Percentiles rank a stretch among this genome's conserved stretches.
Evolutionary conservation across 2,888 invertebrate genomes (phyloP).

Genomic region (Lissocephala sabroskyi): DNA sequence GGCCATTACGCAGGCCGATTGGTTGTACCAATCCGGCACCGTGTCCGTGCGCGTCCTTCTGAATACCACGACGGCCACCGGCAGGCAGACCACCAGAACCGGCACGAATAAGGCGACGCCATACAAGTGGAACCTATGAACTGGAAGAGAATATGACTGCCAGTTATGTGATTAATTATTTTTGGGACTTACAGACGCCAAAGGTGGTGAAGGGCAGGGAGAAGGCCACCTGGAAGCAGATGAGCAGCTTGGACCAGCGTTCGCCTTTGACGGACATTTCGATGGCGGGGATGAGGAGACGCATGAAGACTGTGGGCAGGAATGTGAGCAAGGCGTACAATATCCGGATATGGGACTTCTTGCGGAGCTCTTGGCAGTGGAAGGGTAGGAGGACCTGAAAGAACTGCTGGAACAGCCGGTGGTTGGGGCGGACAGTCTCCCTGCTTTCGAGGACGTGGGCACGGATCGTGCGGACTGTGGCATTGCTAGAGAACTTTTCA

Average conservation of each 20-base stretch:
- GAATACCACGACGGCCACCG: slow-evolving; percentile 2
- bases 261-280: slow-evolving; percentile 13
- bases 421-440: too few relatives aligned
- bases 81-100: neutral
- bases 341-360: too few relatives aligned
- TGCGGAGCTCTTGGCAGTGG: slow-evolving; percentile 14
- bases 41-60: slow-evolving; percentile 20
- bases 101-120: neutral
- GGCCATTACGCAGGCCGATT: slow-evolving; percentile 15
- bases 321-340: slow-evolving; percentile 64
- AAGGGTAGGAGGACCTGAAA: slow-evolving; percentile 23
- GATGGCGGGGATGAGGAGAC: slow-evolving; percentile 68
- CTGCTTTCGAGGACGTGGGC: too few relatives aligned
- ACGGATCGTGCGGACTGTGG: too few relatives aligned
- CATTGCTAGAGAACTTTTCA: too few relatives aligned
- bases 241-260: slow-evolving; percentile 53
- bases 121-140: neutral
- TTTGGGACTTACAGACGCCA: slow-evolving; percentile 17
- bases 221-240: slow-evolving; percentile 31
- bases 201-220: too few relatives aligned
- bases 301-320: slow-evolving; percentile 74
- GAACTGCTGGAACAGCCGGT: slow-evolving; percentile 28
- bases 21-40: slow-evolving; percentile 4
- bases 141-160: neutral
- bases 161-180: neutral